A percentile compares a stretch with the other conserved stretches of the same genome.
These are phyloP conservation scores for Zhuqinia jingwanae DNA, from an alignment of 2,888 invertebrate species.

Conservation along the genomic window DNA sequence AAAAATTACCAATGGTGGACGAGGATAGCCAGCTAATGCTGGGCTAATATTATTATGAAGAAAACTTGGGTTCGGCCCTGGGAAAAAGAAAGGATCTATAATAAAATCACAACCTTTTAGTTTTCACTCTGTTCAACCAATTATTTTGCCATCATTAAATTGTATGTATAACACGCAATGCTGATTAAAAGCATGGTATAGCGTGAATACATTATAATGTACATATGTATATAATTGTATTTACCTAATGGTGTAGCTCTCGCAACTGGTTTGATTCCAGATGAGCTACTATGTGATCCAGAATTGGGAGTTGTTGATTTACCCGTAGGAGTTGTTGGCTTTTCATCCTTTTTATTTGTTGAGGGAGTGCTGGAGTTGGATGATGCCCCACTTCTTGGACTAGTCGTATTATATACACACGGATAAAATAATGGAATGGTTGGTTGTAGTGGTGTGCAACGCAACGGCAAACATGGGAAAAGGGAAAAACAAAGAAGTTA, in stretches of 20 bases:
- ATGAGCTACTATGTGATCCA: constrained; percentile 79
- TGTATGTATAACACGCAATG: no score
- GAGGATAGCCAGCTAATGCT: constrained; percentile 85
- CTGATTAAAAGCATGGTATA: no score
- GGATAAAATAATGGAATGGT: no score
- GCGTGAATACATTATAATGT: no score
- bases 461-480: no score
- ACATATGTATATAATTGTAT: no score
- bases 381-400: constrained; percentile 90
- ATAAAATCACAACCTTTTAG: constrained; percentile 58
- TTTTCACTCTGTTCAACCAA: constrained; percentile 30
- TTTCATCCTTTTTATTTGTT: constrained; percentile 92
- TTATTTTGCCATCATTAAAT: no score
- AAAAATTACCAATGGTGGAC: constrained; percentile 83
- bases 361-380: constrained; percentile 95
- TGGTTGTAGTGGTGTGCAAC: no score
- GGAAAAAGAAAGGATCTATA: constrained; percentile 74
- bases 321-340: constrained; percentile 94
- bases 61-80: constrained; percentile 77
- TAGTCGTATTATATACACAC: constrained; percentile 79
- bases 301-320: constrained; percentile 94
- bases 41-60: constrained; percentile 86
- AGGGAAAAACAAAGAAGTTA: no score
- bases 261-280: constrained; percentile 83
- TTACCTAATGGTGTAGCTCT: constrained; percentile 82